Conservation (phyloP, 2,113 vertebrate genomes). For the Callorhinus ursinus region DNA sequence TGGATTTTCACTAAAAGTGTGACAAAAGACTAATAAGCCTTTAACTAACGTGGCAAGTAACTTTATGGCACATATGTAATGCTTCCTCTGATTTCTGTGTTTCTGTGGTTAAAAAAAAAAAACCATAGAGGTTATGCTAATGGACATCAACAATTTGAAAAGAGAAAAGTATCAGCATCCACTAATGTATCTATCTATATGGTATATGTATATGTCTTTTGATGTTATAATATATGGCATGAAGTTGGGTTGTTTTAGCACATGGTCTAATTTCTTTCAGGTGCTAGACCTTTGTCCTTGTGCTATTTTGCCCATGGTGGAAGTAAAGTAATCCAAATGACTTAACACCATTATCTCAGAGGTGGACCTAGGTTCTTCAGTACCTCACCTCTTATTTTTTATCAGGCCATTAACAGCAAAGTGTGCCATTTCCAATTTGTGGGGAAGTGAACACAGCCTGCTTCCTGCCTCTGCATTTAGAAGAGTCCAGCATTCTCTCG, state of each 20-base stretch:
- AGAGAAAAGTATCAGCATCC: neutral
- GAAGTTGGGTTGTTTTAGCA: neutral
- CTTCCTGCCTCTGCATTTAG: neutral
- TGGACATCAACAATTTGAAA: neutral
- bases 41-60: constrained; percentile 41
- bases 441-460: neutral
- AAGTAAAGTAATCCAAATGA: neutral
- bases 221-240: neutral
- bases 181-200: neutral
- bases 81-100: neutral
- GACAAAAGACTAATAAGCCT: constrained; percentile 58
- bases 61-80: neutral
- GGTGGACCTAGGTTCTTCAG: neutral
- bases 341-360: neutral
- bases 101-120: neutral
- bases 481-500: neutral
- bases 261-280: neutral
- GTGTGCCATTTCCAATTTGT: neutral
- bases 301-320: neutral
- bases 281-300: neutral
- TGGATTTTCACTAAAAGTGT: constrained; percentile 57
- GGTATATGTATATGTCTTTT: neutral
- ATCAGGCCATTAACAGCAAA: neutral
- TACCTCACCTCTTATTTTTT: neutral
- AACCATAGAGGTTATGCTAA: constrained; percentile 23